Conservation (phyloP, 2,888 invertebrate species). For the Cartodere bifasciata region DNA sequence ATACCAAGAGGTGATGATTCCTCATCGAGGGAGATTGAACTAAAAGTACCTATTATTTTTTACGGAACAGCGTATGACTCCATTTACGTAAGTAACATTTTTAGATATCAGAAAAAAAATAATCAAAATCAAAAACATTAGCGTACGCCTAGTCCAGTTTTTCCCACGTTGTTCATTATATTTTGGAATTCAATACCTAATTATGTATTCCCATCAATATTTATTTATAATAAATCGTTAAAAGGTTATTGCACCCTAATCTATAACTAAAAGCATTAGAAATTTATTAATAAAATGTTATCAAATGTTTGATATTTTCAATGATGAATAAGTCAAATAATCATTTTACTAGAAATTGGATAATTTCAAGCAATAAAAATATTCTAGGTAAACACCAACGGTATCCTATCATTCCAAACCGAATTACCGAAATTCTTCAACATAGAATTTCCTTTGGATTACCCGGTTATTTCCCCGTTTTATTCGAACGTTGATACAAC, state of each 20-base stretch:
- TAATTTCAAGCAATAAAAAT: too few relatives aligned
- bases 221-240: too few relatives aligned
- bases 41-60: constrained; percentile 65
- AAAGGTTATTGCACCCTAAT: too few relatives aligned
- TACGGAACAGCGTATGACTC: constrained; percentile 63
- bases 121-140: constrained; percentile 1
- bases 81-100: constrained; percentile 63
- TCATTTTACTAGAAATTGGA: too few relatives aligned
- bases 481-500: constrained; percentile 85
- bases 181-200: too few relatives aligned
- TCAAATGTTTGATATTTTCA: too few relatives aligned
- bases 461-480: constrained; percentile 80
- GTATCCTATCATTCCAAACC: constrained; percentile 78
- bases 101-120: neutral
- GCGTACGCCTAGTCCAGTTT: neutral
- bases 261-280: too few relatives aligned
- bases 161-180: neutral
- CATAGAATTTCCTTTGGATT: constrained; percentile 78
- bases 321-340: too few relatives aligned
- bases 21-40: constrained; percentile 49
- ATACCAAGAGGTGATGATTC: constrained; percentile 47
- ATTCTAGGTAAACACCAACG: constrained; percentile 87
- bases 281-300: too few relatives aligned
- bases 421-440: constrained; percentile 78
- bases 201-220: too few relatives aligned